Conservation (phyloP, 1,140 invertebrate species). For the Aphelenchoides besseyi region DNA sequence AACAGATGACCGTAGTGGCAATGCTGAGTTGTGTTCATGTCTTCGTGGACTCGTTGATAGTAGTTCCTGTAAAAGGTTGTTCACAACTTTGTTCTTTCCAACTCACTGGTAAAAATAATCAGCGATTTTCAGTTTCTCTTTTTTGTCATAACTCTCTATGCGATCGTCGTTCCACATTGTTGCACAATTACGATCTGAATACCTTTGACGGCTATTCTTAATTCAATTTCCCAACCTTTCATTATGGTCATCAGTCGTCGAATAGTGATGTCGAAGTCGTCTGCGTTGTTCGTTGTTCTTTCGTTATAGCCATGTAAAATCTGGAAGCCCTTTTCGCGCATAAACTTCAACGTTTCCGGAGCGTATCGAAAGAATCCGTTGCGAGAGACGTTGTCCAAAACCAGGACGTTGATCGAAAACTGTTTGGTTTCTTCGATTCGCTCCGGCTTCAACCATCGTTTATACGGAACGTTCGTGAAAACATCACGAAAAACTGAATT, state of each 20-base stretch:
- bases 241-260: not conserved
- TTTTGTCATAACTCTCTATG: not conserved
- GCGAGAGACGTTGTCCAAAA: slow-evolving; percentile 42
- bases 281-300: not conserved
- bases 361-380: slow-evolving; percentile 50
- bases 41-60: not conserved
- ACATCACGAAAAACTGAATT: not conserved
- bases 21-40: not conserved
- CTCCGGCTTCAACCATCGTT: not conserved
- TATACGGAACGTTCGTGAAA: not conserved
- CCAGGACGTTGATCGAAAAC: slow-evolving; percentile 30
- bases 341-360: slow-evolving; percentile 45
- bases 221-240: too few relatives aligned
- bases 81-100: not conserved
- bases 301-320: slow-evolving; percentile 47
- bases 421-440: not conserved
- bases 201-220: not conserved
- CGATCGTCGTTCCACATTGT: slow-evolving; percentile 3
- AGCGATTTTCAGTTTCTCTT: slow-evolving; percentile 1
- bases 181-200: not conserved
- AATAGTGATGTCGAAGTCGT: not conserved
- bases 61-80: not conserved
- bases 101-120: not conserved
- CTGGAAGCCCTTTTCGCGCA: slow-evolving; percentile 45
- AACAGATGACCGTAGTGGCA: slow-evolving; percentile 15